These are phyloP conservation scores for Acrocephalus kingi DNA, from an alignment of 2,113 vertebrate genomes.

Conservation along the genomic window DNA sequence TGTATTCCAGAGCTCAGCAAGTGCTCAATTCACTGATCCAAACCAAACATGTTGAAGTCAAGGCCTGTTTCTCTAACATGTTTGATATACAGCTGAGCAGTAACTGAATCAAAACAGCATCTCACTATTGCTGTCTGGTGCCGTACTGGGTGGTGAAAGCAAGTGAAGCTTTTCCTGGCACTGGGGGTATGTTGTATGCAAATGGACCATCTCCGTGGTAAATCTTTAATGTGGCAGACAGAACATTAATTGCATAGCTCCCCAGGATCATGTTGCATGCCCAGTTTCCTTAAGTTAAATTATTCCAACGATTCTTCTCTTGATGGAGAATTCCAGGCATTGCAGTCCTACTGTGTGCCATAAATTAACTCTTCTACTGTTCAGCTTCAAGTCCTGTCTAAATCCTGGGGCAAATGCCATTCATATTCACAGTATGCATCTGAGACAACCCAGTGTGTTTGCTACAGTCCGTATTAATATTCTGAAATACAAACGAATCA, in stretches of 20 bases:
- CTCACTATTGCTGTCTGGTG: constrained; percentile 49
- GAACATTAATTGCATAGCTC: constrained; percentile 58
- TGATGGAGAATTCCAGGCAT: background rate
- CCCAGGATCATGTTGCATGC: background rate
- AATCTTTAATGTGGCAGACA: constrained; percentile 56
- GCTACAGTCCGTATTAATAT: background rate
- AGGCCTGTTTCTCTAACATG: constrained; percentile 70
- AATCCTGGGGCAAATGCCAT: constrained; percentile 11
- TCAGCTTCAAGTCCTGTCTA: background rate
- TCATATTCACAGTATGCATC: background rate
- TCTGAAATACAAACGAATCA: background rate
- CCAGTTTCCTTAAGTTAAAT: constrained; percentile 53
- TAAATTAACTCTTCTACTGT: constrained; percentile 9
- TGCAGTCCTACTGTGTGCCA: constrained; percentile 7
- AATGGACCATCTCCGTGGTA: constrained; percentile 52
- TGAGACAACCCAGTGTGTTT: background rate
- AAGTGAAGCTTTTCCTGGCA: constrained; percentile 56
- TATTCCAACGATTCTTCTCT: constrained; percentile 1
- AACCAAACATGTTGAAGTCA: constrained; percentile 72
- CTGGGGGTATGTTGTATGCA: constrained; percentile 40
- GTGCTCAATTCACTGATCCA: constrained; percentile 70
- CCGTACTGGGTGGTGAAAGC: constrained; percentile 37
- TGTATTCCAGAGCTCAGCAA: constrained; percentile 73
- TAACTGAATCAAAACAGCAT: constrained; percentile 69
- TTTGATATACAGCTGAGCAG: constrained; percentile 73